Percentiles rank a stretch among this genome's conserved stretches.
Evolutionary conservation across 2,797 vertebrate species (phyloP).

Genomic region (Bradypodion ventrale): DNA sequence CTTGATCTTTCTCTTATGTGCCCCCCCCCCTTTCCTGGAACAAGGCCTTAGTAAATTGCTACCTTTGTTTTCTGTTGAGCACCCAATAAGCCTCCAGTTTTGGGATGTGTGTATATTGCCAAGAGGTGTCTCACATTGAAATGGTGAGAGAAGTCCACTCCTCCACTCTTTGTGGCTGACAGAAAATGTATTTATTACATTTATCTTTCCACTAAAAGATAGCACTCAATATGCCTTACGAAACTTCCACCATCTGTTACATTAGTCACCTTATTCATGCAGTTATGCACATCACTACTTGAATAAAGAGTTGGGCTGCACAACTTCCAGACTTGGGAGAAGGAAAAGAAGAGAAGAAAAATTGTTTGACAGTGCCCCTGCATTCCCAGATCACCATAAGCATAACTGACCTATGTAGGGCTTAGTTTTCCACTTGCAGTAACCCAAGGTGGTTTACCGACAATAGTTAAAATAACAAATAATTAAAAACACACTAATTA

Average conservation of each 20-base stretch:
- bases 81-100: too few relatives aligned
- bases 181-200: not conserved
- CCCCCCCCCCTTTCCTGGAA: not conserved
- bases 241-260: not conserved
- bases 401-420: not conserved
- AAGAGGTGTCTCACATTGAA: too few relatives aligned
- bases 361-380: not conserved
- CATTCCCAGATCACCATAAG: not conserved
- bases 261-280: not conserved
- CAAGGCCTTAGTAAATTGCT: not conserved
- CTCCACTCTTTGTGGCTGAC: not conserved
- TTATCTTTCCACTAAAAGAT: too few relatives aligned
- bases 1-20: not conserved
- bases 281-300: not conserved
- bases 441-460: too few relatives aligned
- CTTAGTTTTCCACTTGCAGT: not conserved
- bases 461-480: too few relatives aligned
- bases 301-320: not conserved
- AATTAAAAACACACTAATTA: too few relatives aligned
- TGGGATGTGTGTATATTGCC: too few relatives aligned
- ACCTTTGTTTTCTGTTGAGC: too few relatives aligned
- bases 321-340: not conserved
- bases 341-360: not conserved
- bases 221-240: too few relatives aligned
- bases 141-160: not conserved